Evolutionary conservation across 2,797 vertebrate species (phyloP).

Genomic region (Hafferia zeledoni): DNA sequence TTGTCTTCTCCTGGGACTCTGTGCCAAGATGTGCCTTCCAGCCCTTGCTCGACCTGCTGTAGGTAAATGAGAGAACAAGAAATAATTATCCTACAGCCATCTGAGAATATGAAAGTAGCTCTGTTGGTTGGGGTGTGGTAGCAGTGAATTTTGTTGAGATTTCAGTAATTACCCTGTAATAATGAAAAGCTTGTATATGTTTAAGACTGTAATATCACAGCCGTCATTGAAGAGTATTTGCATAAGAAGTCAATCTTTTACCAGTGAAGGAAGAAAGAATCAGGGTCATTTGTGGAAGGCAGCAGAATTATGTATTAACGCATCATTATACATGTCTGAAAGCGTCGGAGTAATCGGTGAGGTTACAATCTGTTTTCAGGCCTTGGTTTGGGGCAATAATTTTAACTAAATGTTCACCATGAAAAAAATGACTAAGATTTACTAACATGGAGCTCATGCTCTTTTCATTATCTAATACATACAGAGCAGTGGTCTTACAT

Average conservation of each 20-base stretch:
- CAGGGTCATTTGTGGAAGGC: neutral
- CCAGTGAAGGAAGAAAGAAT: slow-evolving; percentile 15
- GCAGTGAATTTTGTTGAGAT: slow-evolving; percentile 16
- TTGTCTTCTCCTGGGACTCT: neutral
- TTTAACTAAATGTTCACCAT: slow-evolving; percentile 3
- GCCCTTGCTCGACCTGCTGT: slow-evolving; percentile 38
- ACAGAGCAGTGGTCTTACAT: neutral
- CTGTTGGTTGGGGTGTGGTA: neutral
- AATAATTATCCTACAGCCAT: neutral
- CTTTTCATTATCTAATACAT: neutral
- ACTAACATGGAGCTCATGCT: neutral
- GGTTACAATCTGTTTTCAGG: neutral
- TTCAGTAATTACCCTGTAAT: slow-evolving; percentile 20
- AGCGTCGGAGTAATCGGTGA: neutral
- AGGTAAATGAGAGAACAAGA: slow-evolving; percentile 16
- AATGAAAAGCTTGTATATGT: neutral
- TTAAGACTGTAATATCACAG: neutral
- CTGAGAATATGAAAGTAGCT: neutral
- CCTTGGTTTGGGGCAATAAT: neutral
- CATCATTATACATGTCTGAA: slow-evolving; percentile 11
- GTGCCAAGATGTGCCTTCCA: neutral
- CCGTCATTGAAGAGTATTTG: neutral
- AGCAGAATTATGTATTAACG: slow-evolving; percentile 26
- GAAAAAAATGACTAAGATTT: neutral
- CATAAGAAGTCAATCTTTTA: slow-evolving; percentile 33